phyloP scores from a whole-genome alignment of 2,113 vertebrate genomes.

The Forbesichthys agassizii region DNA sequence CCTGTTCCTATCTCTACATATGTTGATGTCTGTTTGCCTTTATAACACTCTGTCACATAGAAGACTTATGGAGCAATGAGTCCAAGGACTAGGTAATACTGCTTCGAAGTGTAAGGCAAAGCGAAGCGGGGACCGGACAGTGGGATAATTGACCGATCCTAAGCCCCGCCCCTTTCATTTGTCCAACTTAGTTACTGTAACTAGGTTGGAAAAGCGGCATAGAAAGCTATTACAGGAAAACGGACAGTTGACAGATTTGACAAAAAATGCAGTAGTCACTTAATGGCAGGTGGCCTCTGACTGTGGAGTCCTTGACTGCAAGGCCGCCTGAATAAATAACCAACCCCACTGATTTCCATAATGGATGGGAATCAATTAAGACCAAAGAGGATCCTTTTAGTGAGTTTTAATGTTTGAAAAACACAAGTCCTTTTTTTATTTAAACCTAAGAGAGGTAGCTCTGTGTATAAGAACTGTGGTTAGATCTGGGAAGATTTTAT shows the following conservation, averaged over 20 bases:
- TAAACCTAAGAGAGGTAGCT: constrained; percentile 17
- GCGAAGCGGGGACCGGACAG: not conserved
- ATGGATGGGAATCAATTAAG: not conserved
- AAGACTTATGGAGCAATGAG: no score
- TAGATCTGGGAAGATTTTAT: not conserved
- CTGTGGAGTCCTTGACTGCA: not conserved
- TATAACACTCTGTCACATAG: no score
- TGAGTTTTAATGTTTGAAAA: not conserved
- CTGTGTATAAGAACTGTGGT: constrained; percentile 26
- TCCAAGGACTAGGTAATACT: not conserved
- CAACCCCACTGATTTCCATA: not conserved
- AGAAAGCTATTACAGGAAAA: no score
- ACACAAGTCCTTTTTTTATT: constrained; percentile 16
- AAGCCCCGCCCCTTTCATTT: no score
- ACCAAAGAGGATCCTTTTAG: not conserved
- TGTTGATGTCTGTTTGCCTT: no score
- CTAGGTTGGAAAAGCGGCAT: no score
- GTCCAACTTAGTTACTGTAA: no score
- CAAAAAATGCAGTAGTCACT: not conserved
- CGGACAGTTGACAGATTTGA: no score
- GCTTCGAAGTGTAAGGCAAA: not conserved
- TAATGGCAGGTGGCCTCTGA: not conserved
- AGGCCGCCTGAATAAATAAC: not conserved
- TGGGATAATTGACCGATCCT: not conserved
- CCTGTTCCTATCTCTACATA: no score